Evolutionary conservation across 2,888 invertebrate genomes (phyloP).

Genomic region (Cephus spinipes): DNA sequence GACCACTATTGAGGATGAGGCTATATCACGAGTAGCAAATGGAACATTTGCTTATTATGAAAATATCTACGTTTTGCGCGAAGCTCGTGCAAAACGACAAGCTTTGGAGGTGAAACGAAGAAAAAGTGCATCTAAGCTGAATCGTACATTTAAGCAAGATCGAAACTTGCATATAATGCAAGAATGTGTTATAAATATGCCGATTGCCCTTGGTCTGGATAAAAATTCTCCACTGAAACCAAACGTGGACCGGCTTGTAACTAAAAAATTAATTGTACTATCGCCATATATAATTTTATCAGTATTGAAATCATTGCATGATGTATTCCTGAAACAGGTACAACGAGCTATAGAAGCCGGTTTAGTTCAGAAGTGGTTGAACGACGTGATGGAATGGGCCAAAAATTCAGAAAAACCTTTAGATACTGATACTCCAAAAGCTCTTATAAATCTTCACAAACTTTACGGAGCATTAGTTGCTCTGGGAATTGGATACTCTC

Average conservation of each 20-base stretch:
- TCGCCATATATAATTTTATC: background rate
- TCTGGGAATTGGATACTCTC: slow-evolving; percentile 76
- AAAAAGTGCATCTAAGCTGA: slow-evolving; percentile 40
- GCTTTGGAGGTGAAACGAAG: slow-evolving; percentile 57
- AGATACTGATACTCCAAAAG: slow-evolving; percentile 73
- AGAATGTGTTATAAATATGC: slow-evolving; percentile 84
- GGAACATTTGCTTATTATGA: slow-evolving; percentile 86
- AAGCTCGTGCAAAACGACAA: slow-evolving; percentile 73
- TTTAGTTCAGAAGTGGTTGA: slow-evolving; percentile 82
- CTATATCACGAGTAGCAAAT: slow-evolving; percentile 76
- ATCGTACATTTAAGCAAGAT: slow-evolving; percentile 45
- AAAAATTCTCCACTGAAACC: slow-evolving; percentile 84
- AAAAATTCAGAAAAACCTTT: slow-evolving; percentile 69
- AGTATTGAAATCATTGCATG: background rate
- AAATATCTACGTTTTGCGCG: slow-evolving; percentile 78
- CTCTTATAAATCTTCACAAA: slow-evolving; percentile 82
- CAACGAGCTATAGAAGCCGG: slow-evolving; percentile 80
- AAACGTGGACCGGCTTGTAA: slow-evolving; percentile 73
- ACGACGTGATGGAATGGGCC: slow-evolving; percentile 77
- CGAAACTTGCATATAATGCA: slow-evolving; percentile 83
- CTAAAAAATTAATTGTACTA: background rate
- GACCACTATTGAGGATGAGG: slow-evolving; percentile 72
- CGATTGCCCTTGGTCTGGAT: slow-evolving; percentile 83
- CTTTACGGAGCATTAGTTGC: slow-evolving; percentile 83
- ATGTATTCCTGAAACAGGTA: slow-evolving; percentile 56